Evolutionary conservation across 2,888 invertebrate species (phyloP), one percentile per base, ranked within the genome.

Genomic region (Lithodes maja): DNA sequence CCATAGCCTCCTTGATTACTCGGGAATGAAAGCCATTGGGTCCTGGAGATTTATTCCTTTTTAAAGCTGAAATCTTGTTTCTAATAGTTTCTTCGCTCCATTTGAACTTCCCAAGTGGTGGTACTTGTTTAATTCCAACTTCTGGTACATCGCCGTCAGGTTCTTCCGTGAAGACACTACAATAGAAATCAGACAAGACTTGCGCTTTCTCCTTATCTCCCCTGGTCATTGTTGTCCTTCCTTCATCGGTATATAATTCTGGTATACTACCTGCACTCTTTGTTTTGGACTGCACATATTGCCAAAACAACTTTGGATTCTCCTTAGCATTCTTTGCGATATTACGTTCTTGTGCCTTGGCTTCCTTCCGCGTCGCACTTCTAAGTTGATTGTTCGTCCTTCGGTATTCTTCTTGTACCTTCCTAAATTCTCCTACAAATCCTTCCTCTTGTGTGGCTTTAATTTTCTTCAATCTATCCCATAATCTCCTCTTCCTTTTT

Each of bases 281-380:
- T 50, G 86, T 80, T 68, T 86, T 86, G 17, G 86, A 55, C 7
- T 3, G 17, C 49, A 86, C 49, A 50, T 69, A 81, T 17, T 86
- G 69, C 86, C 80, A 86, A 55, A 86, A 81, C 15, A 86, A 55
- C 17, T 86, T 86, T 55, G 86, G 86, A 53, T 86, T 86, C 33
- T 79, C 80, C 53, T 86, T 79, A 7, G 69, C 80, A 61, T 71
- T 7, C n/a, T 54, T 69, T 2, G 86, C 81, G 12, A 86, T 86
- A 3, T 71, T 12, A 12, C 53, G 81, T 50, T 81, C 80, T 49
- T 86, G 82, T 5, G 1, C 3, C 9, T 81, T 86, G 2, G 17
- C 50, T 50, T 49, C 80, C 17, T 86, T 86, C 55, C 69, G 9
- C 5, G 86, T 81, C 9, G 33, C 69, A 12, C 49, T 2, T 81